Conservation (phyloP, 1,140 invertebrate genomes). For the Adelges cooleyi region DNA sequence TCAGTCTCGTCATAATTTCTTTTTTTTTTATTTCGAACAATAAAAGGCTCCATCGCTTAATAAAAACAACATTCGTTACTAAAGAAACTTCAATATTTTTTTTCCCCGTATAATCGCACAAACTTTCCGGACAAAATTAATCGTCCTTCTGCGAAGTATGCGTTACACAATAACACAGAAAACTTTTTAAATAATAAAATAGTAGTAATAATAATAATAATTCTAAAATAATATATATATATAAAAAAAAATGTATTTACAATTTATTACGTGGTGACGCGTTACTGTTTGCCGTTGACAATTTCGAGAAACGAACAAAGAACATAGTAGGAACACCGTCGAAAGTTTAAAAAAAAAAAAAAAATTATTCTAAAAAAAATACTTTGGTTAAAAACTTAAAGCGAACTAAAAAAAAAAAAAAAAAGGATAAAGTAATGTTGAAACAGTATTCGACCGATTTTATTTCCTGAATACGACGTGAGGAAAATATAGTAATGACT, state of each 20-base stretch:
- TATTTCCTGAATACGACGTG: too few species aligned
- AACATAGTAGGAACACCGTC: too few species aligned
- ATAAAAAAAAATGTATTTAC: not conserved
- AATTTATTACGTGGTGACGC: not conserved
- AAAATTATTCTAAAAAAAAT: not conserved
- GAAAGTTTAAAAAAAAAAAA: not conserved
- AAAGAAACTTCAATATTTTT: not conserved
- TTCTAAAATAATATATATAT: too few species aligned
- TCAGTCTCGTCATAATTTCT: slow-evolving; percentile 22
- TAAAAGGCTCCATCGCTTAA: not conserved
- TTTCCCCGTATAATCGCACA: too few species aligned
- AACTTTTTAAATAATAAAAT: not conserved
- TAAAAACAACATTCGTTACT: slow-evolving; percentile 22
- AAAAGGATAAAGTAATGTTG: too few species aligned
- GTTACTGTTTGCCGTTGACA: not conserved
- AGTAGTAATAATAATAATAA: too few species aligned
- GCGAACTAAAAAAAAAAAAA: too few species aligned
- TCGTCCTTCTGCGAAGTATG: not conserved
- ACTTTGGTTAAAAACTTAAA: not conserved
- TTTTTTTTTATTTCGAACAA: not conserved
- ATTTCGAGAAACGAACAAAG: not conserved
- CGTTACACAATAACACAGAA: not conserved
- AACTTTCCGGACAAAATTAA: too few species aligned
- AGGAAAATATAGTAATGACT: too few species aligned
- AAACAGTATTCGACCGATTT: too few species aligned